phyloP scores from a whole-genome alignment of 2,888 invertebrate species.

The Pheosia tremula region DNA sequence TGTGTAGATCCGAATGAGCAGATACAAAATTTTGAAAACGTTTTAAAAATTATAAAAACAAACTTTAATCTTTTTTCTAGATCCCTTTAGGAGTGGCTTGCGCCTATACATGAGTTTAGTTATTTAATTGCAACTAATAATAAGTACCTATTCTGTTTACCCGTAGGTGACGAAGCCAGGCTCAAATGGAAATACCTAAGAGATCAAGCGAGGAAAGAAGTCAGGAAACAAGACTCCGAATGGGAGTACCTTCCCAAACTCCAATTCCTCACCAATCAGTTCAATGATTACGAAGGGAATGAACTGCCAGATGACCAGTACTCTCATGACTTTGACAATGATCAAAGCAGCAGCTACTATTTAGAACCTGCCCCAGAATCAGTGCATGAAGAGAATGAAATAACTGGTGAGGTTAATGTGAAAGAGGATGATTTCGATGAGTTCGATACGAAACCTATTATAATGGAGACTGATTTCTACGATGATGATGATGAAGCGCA shows the following conservation, averaged over 20 bases:
- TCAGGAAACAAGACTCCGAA: conserved; percentile 71
- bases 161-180: conserved; percentile 76
- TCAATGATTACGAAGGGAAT: conserved; percentile 72
- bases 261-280: conserved; percentile 74
- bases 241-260: conserved; percentile 75
- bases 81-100: no score
- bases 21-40: no score
- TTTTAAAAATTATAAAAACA: no score
- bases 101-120: no score
- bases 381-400: conserved; percentile 19
- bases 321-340: conserved; percentile 57
- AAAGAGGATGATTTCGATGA: conserved; percentile 80
- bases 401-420: conserved; percentile 39
- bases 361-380: conserved; percentile 50
- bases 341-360: conserved; percentile 60
- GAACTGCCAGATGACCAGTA: conserved; percentile 57
- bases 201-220: conserved; percentile 77
- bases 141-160: conserved; percentile 7
- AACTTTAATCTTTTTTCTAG: no score
- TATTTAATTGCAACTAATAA: no score
- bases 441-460: conserved; percentile 77
- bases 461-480: conserved; percentile 78
- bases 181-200: conserved; percentile 79
- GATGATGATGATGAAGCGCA: conserved; percentile 74
- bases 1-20: no score